phyloP scores from a whole-genome alignment of 2,797 vertebrate genomes.

The Carapus acus region DNA sequence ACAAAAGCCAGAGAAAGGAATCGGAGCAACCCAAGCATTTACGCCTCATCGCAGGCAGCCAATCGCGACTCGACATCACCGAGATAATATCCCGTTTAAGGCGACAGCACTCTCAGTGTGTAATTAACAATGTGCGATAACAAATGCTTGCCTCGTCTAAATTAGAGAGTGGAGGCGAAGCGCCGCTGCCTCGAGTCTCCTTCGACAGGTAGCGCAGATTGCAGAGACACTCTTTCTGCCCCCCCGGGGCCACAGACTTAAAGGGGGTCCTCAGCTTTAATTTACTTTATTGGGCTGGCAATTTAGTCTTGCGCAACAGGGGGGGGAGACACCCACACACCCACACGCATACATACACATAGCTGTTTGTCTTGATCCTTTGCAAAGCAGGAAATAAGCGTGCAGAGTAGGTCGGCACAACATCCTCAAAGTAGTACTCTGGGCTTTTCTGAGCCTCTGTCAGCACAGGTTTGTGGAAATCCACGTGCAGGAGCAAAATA shows the following conservation, averaged over 20 bases:
- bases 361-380: constrained; percentile 44
- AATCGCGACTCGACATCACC: neutral
- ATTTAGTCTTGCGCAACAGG: constrained; percentile 49
- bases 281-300: constrained; percentile 50
- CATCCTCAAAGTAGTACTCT: constrained; percentile 35
- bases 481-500: neutral
- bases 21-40: too few relatives aligned
- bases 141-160: constrained; percentile 16
- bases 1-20: too few relatives aligned
- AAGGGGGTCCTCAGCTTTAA: constrained; percentile 48
- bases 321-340: constrained; percentile 46
- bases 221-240: constrained; percentile 40
- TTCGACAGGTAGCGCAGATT: constrained; percentile 10
- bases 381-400: constrained; percentile 54
- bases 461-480: neutral
- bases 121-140: constrained; percentile 29
- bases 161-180: constrained; percentile 42
- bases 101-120: constrained; percentile 8
- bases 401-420: constrained; percentile 44
- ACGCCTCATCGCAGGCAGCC: too few relatives aligned
- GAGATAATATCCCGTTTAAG: neutral
- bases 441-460: constrained; percentile 14
- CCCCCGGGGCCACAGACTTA: constrained; percentile 32
- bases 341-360: too few relatives aligned
- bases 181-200: constrained; percentile 34